These are phyloP conservation scores for Dinothrombium tinctorium DNA, from an alignment of 1,140 invertebrate species.

Conservation along the genomic window DNA sequence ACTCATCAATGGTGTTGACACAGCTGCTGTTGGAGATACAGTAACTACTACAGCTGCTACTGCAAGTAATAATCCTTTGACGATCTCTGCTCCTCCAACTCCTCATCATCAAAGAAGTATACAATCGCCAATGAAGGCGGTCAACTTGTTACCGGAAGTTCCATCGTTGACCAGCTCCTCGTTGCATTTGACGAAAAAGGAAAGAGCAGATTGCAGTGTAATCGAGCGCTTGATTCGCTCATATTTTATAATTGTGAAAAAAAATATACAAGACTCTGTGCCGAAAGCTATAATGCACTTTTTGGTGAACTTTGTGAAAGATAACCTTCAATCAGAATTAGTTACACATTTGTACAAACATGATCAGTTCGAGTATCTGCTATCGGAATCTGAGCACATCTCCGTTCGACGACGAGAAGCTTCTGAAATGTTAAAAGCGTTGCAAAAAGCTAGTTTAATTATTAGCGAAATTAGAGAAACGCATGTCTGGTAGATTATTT, in stretches of 20 bases:
- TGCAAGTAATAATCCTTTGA: no score
- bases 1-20: no score
- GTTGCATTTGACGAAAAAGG: conserved; percentile 68
- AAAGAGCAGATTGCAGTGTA: conserved; percentile 86
- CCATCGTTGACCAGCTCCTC: conserved; percentile 28
- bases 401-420: conserved; percentile 82
- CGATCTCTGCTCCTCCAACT: no score
- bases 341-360: conserved; percentile 94
- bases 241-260: conserved; percentile 95
- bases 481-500: conserved; percentile 65
- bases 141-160: conserved; percentile 72
- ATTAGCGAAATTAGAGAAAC: conserved; percentile 83
- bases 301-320: conserved; percentile 88
- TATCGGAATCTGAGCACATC: conserved; percentile 92
- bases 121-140: conserved; percentile 44
- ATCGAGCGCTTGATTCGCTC: conserved; percentile 91
- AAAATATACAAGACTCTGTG: conserved; percentile 94
- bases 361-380: conserved; percentile 69
- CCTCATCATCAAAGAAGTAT: no score
- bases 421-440: conserved; percentile 85
- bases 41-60: no score
- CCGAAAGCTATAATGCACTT: conserved; percentile 99
- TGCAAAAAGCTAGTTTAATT: conserved; percentile 75
- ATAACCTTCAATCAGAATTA: conserved; percentile 92
- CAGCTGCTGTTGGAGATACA: no score